Conservation (phyloP, 2,113 vertebrate genomes). For the Rhegmatorhina hoffmannsi region DNA sequence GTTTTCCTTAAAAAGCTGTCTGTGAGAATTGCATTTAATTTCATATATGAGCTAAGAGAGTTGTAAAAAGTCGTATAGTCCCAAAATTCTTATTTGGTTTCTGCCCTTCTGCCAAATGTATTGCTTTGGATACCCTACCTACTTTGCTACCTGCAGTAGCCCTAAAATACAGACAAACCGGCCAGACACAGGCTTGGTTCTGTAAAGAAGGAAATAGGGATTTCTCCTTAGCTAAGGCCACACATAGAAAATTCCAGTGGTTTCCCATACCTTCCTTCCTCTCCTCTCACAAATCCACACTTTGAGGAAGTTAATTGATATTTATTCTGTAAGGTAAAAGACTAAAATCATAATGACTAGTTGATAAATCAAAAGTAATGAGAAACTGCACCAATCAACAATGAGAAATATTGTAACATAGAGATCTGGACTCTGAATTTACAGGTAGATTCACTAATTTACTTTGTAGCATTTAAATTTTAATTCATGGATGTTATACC, state of each 20-base stretch:
- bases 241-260: not conserved
- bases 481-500: not conserved
- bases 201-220: not conserved
- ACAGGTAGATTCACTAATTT: not conserved
- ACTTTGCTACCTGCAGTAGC: not conserved
- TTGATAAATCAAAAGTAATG: not conserved
- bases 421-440: not conserved
- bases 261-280: not conserved
- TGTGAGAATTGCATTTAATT: not conserved
- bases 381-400: not conserved
- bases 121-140: not conserved
- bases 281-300: not conserved
- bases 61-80: not conserved
- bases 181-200: not conserved
- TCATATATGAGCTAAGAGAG: not conserved
- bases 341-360: not conserved
- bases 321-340: not conserved
- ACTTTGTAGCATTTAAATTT: not conserved
- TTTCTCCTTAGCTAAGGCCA: not conserved
- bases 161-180: not conserved
- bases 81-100: not conserved
- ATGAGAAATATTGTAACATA: not conserved
- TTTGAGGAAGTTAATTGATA: not conserved
- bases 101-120: not conserved
- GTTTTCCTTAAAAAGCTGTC: not conserved